Evolutionary conservation across 1,140 invertebrate species (phyloP).

Genomic region (Calosoma granatense): DNA sequence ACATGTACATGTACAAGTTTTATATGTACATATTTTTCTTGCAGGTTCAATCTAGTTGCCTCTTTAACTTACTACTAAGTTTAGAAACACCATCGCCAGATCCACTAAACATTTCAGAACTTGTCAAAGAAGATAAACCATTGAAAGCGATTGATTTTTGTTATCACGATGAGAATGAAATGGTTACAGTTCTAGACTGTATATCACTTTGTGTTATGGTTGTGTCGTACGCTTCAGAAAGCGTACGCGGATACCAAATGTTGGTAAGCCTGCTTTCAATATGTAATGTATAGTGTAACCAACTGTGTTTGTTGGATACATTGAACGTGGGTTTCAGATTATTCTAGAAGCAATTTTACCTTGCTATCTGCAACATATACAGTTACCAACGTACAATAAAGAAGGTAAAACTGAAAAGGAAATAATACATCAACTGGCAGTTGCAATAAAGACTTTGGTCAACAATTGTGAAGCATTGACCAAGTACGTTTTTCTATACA

Average conservation of each 20-base stretch:
- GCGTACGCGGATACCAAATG: conserved; percentile 94
- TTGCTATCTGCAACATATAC: conserved; percentile 88
- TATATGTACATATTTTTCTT: conserved; percentile 19
- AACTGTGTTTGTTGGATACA: not conserved
- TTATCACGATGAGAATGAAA: conserved; percentile 91
- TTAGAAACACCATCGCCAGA: conserved; percentile 89
- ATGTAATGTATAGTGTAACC: conserved; percentile 9
- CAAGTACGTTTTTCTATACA: conserved; percentile 52
- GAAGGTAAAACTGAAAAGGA: conserved; percentile 87
- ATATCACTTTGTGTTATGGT: conserved; percentile 95
- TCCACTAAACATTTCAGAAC: conserved; percentile 86
- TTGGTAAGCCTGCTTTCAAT: conserved; percentile 65
- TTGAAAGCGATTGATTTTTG: conserved; percentile 95
- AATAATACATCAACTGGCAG: conserved; percentile 86
- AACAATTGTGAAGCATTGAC: conserved; percentile 93
- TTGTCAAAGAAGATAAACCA: conserved; percentile 94
- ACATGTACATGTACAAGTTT: conserved; percentile 7
- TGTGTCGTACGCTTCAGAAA: conserved; percentile 93
- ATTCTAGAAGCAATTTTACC: conserved; percentile 94
- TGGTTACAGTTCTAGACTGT: conserved; percentile 86
- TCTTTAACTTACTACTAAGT: conserved; percentile 86
- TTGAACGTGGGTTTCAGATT: conserved; percentile 47
- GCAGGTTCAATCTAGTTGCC: conserved; percentile 76
- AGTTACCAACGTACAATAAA: conserved; percentile 74
- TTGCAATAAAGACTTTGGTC: conserved; percentile 91